These are phyloP conservation scores for Prietella phreatophila DNA, from an alignment of 2,113 vertebrate species.

Conservation along the genomic window DNA sequence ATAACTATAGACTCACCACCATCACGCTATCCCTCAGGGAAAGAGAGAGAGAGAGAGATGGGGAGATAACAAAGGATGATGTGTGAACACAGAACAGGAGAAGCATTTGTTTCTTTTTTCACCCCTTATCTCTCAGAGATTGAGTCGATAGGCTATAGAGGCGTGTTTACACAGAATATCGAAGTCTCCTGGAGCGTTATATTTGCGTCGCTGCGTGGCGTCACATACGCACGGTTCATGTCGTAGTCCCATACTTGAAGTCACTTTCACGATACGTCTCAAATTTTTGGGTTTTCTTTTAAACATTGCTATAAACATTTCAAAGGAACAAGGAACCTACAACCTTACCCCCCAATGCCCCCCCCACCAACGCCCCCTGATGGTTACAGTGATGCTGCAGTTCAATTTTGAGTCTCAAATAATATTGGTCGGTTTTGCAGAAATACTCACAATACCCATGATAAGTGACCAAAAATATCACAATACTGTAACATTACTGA, in stretches of 20 bases:
- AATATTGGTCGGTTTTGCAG: neutral
- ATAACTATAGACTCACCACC: slow-evolving; percentile 73
- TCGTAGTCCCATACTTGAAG: neutral
- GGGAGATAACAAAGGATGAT: slow-evolving; percentile 30
- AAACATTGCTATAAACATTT: neutral
- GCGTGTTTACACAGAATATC: slow-evolving; percentile 48
- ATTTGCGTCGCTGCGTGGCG: neutral
- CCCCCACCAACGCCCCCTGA: too few species aligned
- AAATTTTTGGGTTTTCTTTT: too few species aligned
- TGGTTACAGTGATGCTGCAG: too few species aligned
- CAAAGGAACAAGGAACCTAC: too few species aligned
- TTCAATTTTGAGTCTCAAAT: too few species aligned
- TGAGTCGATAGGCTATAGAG: slow-evolving; percentile 64
- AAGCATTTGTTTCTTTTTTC: slow-evolving; percentile 44
- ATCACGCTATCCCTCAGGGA: slow-evolving; percentile 58
- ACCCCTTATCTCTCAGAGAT: slow-evolving; percentile 62
- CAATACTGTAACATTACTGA: neutral
- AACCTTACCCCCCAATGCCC: too few species aligned
- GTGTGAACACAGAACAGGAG: slow-evolving; percentile 28
- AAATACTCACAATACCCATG: neutral
- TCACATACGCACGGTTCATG: neutral
- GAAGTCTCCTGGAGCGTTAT: neutral
- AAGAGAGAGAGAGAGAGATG: slow-evolving; percentile 27
- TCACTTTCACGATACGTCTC: neutral
- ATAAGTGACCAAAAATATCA: neutral